Percentiles rank a stretch among this genome's conserved stretches.
These are phyloP conservation scores for Hemibagrus wyckioides DNA, from an alignment of 2,113 vertebrate species.

Conservation along the genomic window DNA sequence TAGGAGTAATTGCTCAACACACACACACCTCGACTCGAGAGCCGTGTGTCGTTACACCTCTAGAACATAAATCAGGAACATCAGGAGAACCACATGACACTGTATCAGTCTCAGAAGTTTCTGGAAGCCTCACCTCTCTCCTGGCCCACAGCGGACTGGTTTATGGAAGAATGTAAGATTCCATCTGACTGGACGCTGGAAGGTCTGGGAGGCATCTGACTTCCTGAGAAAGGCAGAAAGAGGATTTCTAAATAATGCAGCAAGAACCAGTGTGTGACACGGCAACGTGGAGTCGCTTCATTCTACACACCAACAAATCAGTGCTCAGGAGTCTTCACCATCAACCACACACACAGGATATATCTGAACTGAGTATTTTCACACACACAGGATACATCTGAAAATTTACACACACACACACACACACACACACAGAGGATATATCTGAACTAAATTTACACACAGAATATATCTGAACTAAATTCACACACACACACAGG, in stretches of 20 bases:
- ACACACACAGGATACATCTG: background rate
- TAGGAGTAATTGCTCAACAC: background rate
- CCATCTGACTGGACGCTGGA: constrained; percentile 95
- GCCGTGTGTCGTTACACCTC: background rate
- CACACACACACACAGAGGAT: too few species aligned
- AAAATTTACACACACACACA: too few species aligned
- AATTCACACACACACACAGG: too few species aligned
- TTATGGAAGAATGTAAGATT: constrained; percentile 94
- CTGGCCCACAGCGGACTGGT: constrained; percentile 89
- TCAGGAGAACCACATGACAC: background rate
- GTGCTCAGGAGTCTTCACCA: background rate
- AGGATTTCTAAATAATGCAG: background rate
- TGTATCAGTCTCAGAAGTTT: background rate
- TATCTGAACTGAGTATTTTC: too few species aligned
- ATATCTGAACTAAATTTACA: too few species aligned
- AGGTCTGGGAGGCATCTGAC: constrained; percentile 96
- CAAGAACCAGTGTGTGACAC: background rate
- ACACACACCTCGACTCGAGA: background rate
- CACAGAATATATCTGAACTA: too few species aligned
- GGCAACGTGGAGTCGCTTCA: background rate
- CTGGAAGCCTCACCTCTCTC: constrained; percentile 84
- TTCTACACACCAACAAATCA: background rate
- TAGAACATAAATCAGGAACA: background rate
- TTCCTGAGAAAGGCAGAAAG: constrained; percentile 73
- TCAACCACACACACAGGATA: background rate